Base-by-base conservation (phyloP, 2,113 vertebrate species). In the Crotalus tigris region DNA sequence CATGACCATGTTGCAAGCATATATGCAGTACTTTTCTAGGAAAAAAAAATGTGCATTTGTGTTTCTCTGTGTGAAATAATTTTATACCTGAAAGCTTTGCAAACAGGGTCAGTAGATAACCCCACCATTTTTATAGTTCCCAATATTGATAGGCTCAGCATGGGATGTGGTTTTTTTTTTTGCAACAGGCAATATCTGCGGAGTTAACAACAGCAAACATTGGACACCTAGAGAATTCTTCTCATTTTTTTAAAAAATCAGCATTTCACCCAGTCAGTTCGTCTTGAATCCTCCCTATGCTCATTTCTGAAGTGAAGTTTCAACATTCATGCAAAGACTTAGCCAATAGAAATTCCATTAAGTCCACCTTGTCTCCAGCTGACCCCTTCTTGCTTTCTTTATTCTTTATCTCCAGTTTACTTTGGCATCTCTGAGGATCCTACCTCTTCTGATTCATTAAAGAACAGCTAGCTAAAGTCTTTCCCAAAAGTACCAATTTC, bases 361-460 rank as follows among this genome's bases (percentile, higher is more conserved):
- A 33, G n/a, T 19, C 29, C n/a, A 17, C 69, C n/a, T 19, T 75
- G 26, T 75, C n/a, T 75, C n/a, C 15, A 75, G 69, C 13, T 39
- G 69, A 26, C 24, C 8, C 1, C 49, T 53, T 54, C 3, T n/a
- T n/a, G 7, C 8, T 75, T 85, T 49, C 21, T 51, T 61, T 33
- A 49, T 46, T 49, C 33, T 10, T 9, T 51, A 59, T 46, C 26
- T 93, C 69, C 92, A 89, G 51, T 64, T 57, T 21, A 33, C 29
- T 90, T 93, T 93, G 69, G 88, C 92, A 93, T 54, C 54, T 57
- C 29, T 24, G n/a, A 55, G 85, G 29, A n/a, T 33, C 57, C 55
- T 93, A 54, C 24, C 59, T 61, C 69, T n/a, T 39, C 69, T 19
- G 69, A 39, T 39, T 44, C 75, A 81, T 81, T 81, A 21, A 81